Percentiles rank a stretch among this genome's conserved stretches.
phyloP scores from a whole-genome alignment of 2,113 vertebrate species.

The Erythrolamprus reginae region DNA sequence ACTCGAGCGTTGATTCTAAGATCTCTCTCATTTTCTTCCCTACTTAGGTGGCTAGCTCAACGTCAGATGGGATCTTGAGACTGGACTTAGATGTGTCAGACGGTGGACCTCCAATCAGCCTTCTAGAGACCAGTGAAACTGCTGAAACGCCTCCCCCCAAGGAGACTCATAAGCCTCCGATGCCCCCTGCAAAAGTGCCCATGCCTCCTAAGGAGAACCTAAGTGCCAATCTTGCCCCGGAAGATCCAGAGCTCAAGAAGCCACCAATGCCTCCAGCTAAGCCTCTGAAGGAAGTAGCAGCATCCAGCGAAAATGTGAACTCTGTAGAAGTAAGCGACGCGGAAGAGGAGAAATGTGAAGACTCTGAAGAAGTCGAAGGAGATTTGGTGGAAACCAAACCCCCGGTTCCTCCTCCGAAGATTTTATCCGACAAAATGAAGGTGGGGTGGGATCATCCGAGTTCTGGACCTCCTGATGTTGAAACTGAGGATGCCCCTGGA shows the following conservation, averaged over 20 bases:
- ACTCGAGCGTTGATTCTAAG: neutral
- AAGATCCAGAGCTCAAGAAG: slow-evolving; percentile 46
- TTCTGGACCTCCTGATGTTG: slow-evolving; percentile 19
- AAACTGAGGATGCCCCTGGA: slow-evolving; percentile 35
- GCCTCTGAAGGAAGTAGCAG: slow-evolving; percentile 64
- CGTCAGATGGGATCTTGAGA: slow-evolving; percentile 81
- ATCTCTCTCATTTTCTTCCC: slow-evolving; percentile 2
- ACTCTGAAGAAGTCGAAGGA: slow-evolving; percentile 28
- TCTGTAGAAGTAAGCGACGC: slow-evolving; percentile 42
- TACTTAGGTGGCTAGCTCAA: slow-evolving; percentile 76
- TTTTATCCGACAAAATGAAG: slow-evolving; percentile 64
- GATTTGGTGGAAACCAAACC: slow-evolving; percentile 2
- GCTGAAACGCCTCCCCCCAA: slow-evolving; percentile 45
- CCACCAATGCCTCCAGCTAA: slow-evolving; percentile 61
- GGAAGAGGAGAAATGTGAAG: neutral
- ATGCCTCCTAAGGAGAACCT: slow-evolving; percentile 44
- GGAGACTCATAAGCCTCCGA: slow-evolving; percentile 58
- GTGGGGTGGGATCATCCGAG: slow-evolving; percentile 67
- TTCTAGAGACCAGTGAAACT: slow-evolving; percentile 37
- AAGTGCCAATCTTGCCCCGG: slow-evolving; percentile 35
- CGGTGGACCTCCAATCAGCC: slow-evolving; percentile 59
- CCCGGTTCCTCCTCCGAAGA: slow-evolving; percentile 45
- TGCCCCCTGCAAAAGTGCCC: slow-evolving; percentile 63
- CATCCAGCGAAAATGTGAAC: slow-evolving; percentile 48
- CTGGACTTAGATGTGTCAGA: slow-evolving; percentile 80